A percentile compares a stretch with the other conserved stretches of the same genome.
Conservation (phyloP, 2,113 vertebrate species). For the Puntigrus tetrazona region DNA sequence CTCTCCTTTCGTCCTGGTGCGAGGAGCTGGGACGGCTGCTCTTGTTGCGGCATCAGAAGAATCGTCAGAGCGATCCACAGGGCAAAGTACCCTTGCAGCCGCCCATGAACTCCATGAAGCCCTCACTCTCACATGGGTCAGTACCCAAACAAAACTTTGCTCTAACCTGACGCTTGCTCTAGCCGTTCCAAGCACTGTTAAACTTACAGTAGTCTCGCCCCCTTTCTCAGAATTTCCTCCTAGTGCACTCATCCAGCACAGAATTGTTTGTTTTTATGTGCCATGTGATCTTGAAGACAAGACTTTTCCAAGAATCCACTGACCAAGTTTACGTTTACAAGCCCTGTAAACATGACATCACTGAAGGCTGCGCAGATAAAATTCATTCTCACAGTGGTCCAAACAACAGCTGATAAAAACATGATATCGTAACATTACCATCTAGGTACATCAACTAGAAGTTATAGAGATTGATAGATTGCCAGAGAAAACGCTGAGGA, state of each 20-base stretch:
- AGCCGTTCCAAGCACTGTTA: not conserved
- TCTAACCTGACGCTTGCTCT: not conserved
- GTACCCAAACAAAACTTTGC: conserved; percentile 56
- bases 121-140: conserved; percentile 96
- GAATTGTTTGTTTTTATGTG: conserved; percentile 28
- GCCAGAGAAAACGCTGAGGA: conserved; percentile 48
- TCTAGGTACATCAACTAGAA: conserved; percentile 19
- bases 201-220: not conserved
- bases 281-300: not conserved
- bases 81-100: conserved; percentile 98
- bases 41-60: conserved; percentile 99
- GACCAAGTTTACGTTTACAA: conserved; percentile 24
- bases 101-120: conserved; percentile 99
- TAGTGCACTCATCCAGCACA: not conserved
- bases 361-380: not conserved
- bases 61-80: conserved; percentile 93
- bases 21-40: conserved; percentile 97
- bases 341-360: conserved; percentile 42
- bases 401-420: conserved; percentile 30
- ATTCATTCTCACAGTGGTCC: not conserved
- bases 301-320: conserved; percentile 33
- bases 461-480: conserved; percentile 30
- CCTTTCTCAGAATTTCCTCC: not conserved
- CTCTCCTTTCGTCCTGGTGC: conserved; percentile 97
- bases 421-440: conserved; percentile 29